A percentile compares a stretch with the other conserved stretches of the same genome.
These are phyloP conservation scores for Dendrocopos noguchii DNA, from an alignment of 2,113 vertebrate species.

Conservation along the genomic window DNA sequence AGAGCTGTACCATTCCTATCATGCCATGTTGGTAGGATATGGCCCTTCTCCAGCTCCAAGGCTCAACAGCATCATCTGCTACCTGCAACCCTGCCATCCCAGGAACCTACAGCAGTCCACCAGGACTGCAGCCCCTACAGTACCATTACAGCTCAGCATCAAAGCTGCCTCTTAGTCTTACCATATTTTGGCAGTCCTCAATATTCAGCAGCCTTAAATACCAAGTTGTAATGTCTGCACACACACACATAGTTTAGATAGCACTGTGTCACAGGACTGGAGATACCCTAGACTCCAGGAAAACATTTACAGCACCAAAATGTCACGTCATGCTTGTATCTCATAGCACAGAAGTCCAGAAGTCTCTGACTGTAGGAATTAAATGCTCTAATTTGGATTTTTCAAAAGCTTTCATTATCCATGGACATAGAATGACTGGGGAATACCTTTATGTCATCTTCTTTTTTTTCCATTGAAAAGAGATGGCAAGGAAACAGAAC, in stretches of 20 bases:
- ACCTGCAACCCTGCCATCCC: not conserved
- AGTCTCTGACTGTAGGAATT: not conserved
- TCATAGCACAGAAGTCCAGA: not conserved
- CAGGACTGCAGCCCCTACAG: not conserved
- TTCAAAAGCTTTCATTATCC: not conserved
- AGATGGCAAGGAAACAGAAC: not conserved
- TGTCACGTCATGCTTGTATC: not conserved
- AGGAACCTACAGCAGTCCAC: not conserved
- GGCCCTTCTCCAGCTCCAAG: not conserved
- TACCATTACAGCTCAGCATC: not conserved
- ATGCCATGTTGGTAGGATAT: not conserved
- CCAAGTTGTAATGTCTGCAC: not conserved
- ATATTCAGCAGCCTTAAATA: not conserved
- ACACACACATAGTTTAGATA: not conserved
- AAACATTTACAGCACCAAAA: not conserved
- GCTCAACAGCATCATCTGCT: not conserved
- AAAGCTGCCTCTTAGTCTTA: not conserved
- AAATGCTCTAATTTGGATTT: constrained; percentile 5
- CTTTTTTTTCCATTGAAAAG: not conserved
- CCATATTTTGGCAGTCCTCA: not conserved
- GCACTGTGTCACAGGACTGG: not conserved
- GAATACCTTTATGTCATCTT: not conserved
- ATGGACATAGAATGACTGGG: not conserved
- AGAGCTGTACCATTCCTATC: not conserved
- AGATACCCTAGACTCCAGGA: not conserved